phyloP scores from a whole-genome alignment of 2,797 vertebrate species.

The Oceanodroma leucorhoa region DNA sequence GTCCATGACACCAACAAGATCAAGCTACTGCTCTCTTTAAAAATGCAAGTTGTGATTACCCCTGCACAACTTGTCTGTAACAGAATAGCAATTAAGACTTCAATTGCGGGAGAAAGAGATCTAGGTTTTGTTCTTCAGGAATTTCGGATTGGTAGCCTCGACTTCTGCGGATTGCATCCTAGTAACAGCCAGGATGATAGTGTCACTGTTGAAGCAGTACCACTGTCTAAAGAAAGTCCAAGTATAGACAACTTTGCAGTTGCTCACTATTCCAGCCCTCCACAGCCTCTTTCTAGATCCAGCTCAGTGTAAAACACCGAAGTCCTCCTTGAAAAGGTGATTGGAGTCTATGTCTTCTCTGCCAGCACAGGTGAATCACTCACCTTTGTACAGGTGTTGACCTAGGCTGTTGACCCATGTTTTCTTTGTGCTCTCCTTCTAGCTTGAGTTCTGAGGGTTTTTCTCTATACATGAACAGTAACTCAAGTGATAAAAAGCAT shows the following conservation, averaged over 20 bases:
- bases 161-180: not conserved
- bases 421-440: not conserved
- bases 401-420: rapidly evolving
- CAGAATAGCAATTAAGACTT: not conserved
- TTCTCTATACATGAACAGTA: not conserved
- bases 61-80: not conserved
- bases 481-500: not conserved
- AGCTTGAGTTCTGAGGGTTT: rapidly evolving
- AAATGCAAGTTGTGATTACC: not conserved
- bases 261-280: not conserved
- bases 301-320: not conserved
- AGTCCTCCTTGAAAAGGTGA: not conserved
- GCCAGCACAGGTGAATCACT: not conserved
- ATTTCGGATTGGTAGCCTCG: not conserved
- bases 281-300: rapidly evolving
- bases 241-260: not conserved
- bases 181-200: not conserved
- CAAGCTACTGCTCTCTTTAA: not conserved
- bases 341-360: not conserved
- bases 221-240: not conserved
- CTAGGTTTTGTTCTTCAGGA: not conserved
- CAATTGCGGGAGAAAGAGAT: not conserved
- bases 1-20: rapidly evolving
- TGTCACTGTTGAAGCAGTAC: not conserved
- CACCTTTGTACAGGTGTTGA: not conserved